Evolutionary conservation across 2,888 invertebrate species (phyloP).

Genomic region (Hipparchia semele): DNA sequence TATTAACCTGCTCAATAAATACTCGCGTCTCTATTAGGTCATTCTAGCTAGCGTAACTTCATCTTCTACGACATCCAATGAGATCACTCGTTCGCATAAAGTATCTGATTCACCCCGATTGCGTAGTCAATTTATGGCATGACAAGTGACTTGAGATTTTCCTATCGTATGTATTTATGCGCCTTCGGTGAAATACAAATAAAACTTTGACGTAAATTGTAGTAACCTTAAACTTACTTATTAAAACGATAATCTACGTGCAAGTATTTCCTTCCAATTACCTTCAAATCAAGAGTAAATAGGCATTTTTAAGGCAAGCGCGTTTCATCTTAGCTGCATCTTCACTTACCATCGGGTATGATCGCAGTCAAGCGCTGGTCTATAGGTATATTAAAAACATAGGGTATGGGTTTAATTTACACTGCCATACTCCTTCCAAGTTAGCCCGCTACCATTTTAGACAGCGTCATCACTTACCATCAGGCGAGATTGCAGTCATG

Average conservation of each 20-base stretch:
- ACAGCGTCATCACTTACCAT: no score
- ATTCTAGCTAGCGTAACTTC: conserved; percentile 29
- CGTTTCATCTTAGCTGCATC: no score
- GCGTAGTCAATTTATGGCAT: conserved; percentile 33
- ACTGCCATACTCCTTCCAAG: no score
- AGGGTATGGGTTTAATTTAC: no score
- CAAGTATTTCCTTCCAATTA: neutral
- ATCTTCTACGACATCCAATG: conserved; percentile 44
- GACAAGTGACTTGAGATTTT: conserved; percentile 32
- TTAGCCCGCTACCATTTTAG: no score
- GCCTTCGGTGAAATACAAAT: neutral
- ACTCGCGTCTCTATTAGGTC: conserved; percentile 14
- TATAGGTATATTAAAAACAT: no score
- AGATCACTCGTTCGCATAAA: conserved; percentile 53
- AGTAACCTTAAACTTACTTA: neutral
- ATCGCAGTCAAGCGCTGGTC: no score
- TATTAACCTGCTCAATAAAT: conserved; percentile 14
- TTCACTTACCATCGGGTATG: no score
- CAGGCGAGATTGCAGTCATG: no score
- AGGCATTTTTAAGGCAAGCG: no score
- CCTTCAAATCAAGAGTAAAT: no score
- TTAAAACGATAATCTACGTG: neutral
- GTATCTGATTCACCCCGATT: conserved; percentile 39
- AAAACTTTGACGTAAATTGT: conserved; percentile 5
- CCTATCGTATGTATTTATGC: conserved; percentile 12